Conservation (phyloP, 2,113 vertebrate genomes). For the Hemibagrus wyckioides region DNA sequence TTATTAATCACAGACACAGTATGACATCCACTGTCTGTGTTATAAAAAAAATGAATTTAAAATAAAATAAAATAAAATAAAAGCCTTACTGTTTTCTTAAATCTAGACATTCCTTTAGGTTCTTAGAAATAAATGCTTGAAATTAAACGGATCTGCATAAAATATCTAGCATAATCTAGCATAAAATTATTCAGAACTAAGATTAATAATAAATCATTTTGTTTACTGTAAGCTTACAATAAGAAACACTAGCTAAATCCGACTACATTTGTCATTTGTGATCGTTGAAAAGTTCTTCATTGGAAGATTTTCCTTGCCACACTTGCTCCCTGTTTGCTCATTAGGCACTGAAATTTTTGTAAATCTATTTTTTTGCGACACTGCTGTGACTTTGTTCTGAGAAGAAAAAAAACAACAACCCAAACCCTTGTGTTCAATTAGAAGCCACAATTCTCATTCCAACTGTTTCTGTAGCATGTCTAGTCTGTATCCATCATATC, state of each 20-base stretch:
- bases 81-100: not conserved
- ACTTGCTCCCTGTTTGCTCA: not conserved
- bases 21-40: too few relatives aligned
- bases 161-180: too few relatives aligned
- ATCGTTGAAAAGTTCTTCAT: not conserved
- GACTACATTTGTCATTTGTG: not conserved
- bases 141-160: not conserved
- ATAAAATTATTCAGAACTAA: not conserved
- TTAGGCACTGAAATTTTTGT: not conserved
- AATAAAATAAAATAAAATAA: too few relatives aligned
- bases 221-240: not conserved
- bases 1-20: too few relatives aligned
- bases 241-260: not conserved
- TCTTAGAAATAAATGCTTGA: not conserved
- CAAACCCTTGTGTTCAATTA: not conserved
- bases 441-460: not conserved
- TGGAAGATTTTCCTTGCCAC: not conserved
- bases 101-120: not conserved
- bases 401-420: not conserved
- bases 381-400: not conserved
- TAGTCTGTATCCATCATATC: not conserved
- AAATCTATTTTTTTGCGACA: not conserved
- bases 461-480: not conserved
- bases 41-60: too few relatives aligned
- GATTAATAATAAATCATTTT: not conserved